Conservation (phyloP, 1,140 invertebrate genomes). For the Dendroctonus ponderosae region DNA sequence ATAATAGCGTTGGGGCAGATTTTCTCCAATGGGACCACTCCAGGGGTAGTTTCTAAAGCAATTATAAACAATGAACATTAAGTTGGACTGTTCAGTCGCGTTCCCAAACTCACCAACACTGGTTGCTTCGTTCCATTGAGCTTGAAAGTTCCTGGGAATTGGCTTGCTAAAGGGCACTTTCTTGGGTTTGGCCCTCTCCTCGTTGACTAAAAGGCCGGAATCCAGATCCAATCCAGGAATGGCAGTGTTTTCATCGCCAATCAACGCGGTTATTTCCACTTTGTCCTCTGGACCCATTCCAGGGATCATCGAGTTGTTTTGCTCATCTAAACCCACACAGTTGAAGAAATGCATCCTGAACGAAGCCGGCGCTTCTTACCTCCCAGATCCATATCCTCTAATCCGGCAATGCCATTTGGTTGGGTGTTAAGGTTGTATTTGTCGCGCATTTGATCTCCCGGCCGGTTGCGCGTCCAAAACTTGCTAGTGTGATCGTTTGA, state of each 20-base stretch:
- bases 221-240: slow-evolving; percentile 89
- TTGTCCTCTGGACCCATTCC: slow-evolving; percentile 94
- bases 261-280: slow-evolving; percentile 65
- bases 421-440: slow-evolving; percentile 95
- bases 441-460: slow-evolving; percentile 97
- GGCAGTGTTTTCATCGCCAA: slow-evolving; percentile 58
- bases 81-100: not conserved
- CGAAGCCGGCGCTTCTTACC: slow-evolving; percentile 11
- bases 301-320: slow-evolving; percentile 70
- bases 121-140: slow-evolving; percentile 88
- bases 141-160: slow-evolving; percentile 93
- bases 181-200: slow-evolving; percentile 67
- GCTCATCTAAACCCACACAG: slow-evolving; percentile 61
- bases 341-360: not conserved
- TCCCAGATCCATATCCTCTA: slow-evolving; percentile 72
- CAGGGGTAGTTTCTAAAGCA: slow-evolving; percentile 64
- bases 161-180: slow-evolving; percentile 92
- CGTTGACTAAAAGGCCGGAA: slow-evolving; percentile 62
- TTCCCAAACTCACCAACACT: slow-evolving; percentile 29
- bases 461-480: slow-evolving; percentile 98
- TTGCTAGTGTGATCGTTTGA: slow-evolving; percentile 98
- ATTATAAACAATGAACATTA: not conserved
- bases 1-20: slow-evolving; percentile 74
- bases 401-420: slow-evolving; percentile 68
- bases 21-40: slow-evolving; percentile 66